Evolutionary conservation across 2,113 vertebrate genomes (phyloP), one percentile per base, ranked within the genome.

Genomic region (Petroica traversi): DNA sequence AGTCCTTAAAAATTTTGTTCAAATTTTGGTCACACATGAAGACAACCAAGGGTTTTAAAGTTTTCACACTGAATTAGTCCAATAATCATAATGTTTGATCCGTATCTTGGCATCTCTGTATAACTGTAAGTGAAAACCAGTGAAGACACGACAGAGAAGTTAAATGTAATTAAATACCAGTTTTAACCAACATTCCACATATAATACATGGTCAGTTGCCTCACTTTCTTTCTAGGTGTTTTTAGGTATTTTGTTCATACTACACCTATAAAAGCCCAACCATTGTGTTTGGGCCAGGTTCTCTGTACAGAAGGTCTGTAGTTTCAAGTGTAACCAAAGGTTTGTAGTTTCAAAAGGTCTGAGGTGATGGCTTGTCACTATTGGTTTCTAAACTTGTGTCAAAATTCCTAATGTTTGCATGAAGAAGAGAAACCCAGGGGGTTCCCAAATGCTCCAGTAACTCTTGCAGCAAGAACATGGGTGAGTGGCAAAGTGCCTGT

Each of bases 331-430:
- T 82, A 83, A 81, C 91, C 93, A 83, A 33, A n/a, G n/a, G n/a
- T n/a, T n/a, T n/a, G n/a, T n/a, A n/a, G 87, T 95, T 95, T 95
- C 82, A 84, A 9, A 93, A 91, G 69, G 89, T 93, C 84, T 52
- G 61, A 89, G 58, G 85, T 85, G 64, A 89, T 93, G 95, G 82
- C 94, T 97, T 52, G 24, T 95, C 85, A 61, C 45, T 89, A 40
- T 45, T 34, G 9, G 43, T 61, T 85, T 77, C 62, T 85, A 41
- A 94, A 83, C 78, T 88, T 67, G 51, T 34, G 90, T 90, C 81
- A 29, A 78, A 57, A 92, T 96, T 91, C 63, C 63, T n/a, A n/a
- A n/a, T 92, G 84, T 86, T 88, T 84, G 86, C 59, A 55, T 36
- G 68, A 94, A 90, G 89, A 61, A 57, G 54, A 54, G 43, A 69